Base-by-base conservation (phyloP, 2,113 vertebrate genomes). In the Tiliqua scincoides region DNA sequence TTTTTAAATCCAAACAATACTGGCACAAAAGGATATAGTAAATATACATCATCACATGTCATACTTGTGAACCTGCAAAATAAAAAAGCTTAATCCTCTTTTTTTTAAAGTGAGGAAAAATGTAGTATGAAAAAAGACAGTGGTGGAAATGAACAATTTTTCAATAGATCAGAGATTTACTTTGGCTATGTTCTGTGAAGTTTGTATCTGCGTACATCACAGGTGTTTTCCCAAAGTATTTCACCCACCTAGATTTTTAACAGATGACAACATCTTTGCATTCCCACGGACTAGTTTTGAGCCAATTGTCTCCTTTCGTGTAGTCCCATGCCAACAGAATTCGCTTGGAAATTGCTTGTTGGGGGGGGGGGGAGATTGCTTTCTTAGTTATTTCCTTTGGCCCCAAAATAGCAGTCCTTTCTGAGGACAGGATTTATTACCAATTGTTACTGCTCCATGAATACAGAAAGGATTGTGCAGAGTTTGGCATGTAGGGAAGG, bases 151-250 rank as follows among this genome's bases (percentile, higher is more conserved):
- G 35, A 1, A 40, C 67, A 48, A 11, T 0, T 2, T 89, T 93
- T 79, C 52, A 62, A 68, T 14, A 43, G 79, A 79, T 89, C 65
- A 57, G 57, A 92, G n/a, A 67, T 91, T 93, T 93, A n/a, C 43
- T 89, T 93, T 94, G 93, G 93, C 93, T 78, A 40, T 72, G 71
- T 52, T 85, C 30, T 2, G 0, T 0, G 71, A 87, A 82, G 15
- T 68, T 82, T 82, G 68, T 1, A 4, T 77, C 74, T 90, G 71
- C 57, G 72, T 90, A 79, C 63, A 91, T 91, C 83, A 88, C 93
- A 94, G 93, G 91, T 94, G 93, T 94, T 94, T 90, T 92, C 93
- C 92, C 90, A 91, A 70, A 91, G 90, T 78, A 89, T 89, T 72
- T 85, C 25, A 0, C 67, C 89, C 87, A 90, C 86, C 87, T 85